A percentile compares a stretch with the other conserved stretches of the same genome.
Evolutionary conservation across 2,797 vertebrate genomes (phyloP).

Genomic region (Knipowitschia caucasica): DNA sequence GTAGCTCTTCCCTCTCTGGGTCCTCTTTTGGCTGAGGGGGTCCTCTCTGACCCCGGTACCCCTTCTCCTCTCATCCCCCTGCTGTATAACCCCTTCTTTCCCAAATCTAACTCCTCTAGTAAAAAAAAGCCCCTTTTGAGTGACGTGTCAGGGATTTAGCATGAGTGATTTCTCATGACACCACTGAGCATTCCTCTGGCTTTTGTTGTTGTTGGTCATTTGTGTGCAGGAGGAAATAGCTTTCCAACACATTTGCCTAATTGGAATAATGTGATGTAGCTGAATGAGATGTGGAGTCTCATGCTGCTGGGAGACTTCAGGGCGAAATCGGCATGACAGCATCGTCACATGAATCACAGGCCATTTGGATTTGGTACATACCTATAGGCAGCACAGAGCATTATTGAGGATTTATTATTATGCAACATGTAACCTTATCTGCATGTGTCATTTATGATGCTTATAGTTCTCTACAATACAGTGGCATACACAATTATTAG

Average conservation of each 20-base stretch:
- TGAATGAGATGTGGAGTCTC: constrained; percentile 60
- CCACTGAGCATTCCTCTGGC: constrained; percentile 63
- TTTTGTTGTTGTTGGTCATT: constrained; percentile 66
- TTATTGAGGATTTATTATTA: not conserved
- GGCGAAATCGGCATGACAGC: constrained; percentile 54
- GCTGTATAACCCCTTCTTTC: constrained; percentile 57
- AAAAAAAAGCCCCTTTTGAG: constrained; percentile 41
- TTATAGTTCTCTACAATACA: not conserved
- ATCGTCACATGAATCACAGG: constrained; percentile 53
- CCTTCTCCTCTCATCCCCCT: constrained; percentile 49
- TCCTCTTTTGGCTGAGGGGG: constrained; percentile 67
- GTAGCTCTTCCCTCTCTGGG: constrained; percentile 62
- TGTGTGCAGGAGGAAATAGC: constrained; percentile 68
- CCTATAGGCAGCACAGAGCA: constrained; percentile 5
- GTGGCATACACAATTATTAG: not conserved
- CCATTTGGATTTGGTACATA: constrained; percentile 30
- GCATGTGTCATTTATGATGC: not conserved
- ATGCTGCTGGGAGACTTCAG: constrained; percentile 65
- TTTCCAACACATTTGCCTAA: constrained; percentile 73
- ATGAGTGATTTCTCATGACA: constrained; percentile 72
- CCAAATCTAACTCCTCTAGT: constrained; percentile 29
- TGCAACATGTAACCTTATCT: not conserved
- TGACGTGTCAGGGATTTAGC: constrained; percentile 60
- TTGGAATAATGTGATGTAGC: constrained; percentile 68
- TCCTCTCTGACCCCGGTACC: constrained; percentile 61